phyloP scores from a whole-genome alignment of 1,140 invertebrate species.

The Caenorhabditis tropicalis region DNA sequence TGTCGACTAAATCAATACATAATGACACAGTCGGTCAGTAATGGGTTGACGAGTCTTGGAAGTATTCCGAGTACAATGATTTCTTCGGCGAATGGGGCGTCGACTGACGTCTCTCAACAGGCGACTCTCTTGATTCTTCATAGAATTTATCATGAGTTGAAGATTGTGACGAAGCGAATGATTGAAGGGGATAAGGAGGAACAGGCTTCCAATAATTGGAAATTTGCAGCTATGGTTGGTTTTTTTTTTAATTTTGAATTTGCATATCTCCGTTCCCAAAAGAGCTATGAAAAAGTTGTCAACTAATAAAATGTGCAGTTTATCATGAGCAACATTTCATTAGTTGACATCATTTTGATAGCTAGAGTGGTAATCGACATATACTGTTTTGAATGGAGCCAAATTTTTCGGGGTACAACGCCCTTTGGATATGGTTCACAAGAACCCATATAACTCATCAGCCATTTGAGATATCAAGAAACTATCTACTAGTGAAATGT shows the following conservation, averaged over 20 bases:
- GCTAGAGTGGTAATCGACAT: too few relatives aligned
- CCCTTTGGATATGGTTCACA: too few relatives aligned
- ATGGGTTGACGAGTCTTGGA: constrained; percentile 44
- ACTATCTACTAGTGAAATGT: too few relatives aligned
- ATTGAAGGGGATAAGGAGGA: constrained; percentile 71
- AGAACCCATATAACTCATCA: too few relatives aligned
- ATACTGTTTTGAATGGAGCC: too few relatives aligned
- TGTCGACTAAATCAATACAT: constrained; percentile 64
- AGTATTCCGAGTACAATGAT: constrained; percentile 36
- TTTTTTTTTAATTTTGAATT: background rate
- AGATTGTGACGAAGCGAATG: constrained; percentile 71
- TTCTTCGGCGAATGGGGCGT: constrained; percentile 1
- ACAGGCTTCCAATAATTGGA: constrained; percentile 74
- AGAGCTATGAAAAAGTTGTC: too few relatives aligned
- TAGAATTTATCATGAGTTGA: constrained; percentile 68
- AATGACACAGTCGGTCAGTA: constrained; percentile 46
- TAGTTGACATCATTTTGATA: too few relatives aligned
- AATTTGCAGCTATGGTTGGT: constrained; percentile 74
- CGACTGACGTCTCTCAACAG: constrained; percentile 62
- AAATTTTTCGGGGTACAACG: too few relatives aligned
- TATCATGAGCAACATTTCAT: too few relatives aligned
- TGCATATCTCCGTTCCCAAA: too few relatives aligned
- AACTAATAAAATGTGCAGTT: too few relatives aligned
- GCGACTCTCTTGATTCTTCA: constrained; percentile 66
- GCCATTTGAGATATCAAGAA: too few relatives aligned